Conservation (phyloP, 2,888 invertebrate species). For the Oscheius sp. region DNA sequence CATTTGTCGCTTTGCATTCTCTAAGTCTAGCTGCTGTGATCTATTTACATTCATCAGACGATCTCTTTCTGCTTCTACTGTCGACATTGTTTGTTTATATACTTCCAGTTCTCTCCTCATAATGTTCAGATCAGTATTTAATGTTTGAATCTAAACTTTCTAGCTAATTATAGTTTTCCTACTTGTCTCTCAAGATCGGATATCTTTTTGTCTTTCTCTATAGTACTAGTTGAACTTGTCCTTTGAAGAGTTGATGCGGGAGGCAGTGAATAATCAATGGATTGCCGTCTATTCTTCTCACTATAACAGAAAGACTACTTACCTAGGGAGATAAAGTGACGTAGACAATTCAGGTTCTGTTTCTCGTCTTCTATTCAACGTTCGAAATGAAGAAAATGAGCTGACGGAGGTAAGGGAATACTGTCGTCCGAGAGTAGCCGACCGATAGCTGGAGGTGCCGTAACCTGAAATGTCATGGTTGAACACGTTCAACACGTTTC, state of each 20-base stretch:
- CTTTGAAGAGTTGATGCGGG: neutral
- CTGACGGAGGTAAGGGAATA: slow-evolving; percentile 51
- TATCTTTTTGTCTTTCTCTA: slow-evolving; percentile 58
- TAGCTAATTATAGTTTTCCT: neutral
- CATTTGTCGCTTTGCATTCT: slow-evolving; percentile 41
- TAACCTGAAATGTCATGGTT: slow-evolving; percentile 11
- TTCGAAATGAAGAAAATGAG: slow-evolving; percentile 50
- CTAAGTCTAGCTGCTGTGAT: slow-evolving; percentile 45
- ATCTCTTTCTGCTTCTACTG: slow-evolving; percentile 62
- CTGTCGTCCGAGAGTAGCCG: slow-evolving; percentile 52
- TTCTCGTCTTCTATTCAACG: slow-evolving; percentile 47
- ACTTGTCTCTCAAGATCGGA: slow-evolving; percentile 54
- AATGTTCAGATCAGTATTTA: slow-evolving; percentile 59
- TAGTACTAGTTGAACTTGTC: slow-evolving; percentile 25
- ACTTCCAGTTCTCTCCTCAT: slow-evolving; percentile 62
- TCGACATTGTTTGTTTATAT: slow-evolving; percentile 61
- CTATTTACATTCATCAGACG: slow-evolving; percentile 47
- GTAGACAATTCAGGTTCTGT: slow-evolving; percentile 47
- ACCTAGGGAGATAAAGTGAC: slow-evolving; percentile 26
- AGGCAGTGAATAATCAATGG: slow-evolving; percentile 44
- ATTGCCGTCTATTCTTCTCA: slow-evolving; percentile 36
- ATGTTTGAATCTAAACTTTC: slow-evolving; percentile 23
- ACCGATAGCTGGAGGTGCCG: slow-evolving; percentile 39
- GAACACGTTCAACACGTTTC: neutral
- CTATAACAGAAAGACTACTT: neutral